These are phyloP conservation scores for Brachionus angularis DNA, from an alignment of 1,140 invertebrate genomes.

Conservation along the genomic window DNA sequence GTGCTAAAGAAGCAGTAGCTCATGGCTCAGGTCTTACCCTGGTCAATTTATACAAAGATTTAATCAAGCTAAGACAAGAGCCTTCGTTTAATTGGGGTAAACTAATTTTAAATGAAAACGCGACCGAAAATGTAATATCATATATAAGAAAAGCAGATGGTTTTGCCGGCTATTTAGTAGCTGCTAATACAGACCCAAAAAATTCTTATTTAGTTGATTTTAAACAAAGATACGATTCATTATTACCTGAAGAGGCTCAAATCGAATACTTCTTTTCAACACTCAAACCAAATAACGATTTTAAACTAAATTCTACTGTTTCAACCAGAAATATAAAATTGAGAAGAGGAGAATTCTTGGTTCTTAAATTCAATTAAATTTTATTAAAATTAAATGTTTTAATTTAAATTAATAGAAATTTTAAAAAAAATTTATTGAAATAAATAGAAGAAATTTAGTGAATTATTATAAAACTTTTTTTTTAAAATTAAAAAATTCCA, in stretches of 20 bases:
- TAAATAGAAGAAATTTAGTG: too few relatives aligned
- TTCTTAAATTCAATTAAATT: neutral
- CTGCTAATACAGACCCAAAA: neutral
- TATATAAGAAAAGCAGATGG: conserved; percentile 28
- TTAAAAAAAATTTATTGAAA: too few relatives aligned
- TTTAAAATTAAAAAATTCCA: too few relatives aligned
- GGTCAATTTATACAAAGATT: neutral
- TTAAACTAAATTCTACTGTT: neutral
- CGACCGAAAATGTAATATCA: neutral
- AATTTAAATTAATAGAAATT: too few relatives aligned
- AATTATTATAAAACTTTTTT: too few relatives aligned
- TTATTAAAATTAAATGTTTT: too few relatives aligned
- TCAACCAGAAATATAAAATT: neutral
- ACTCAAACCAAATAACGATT: conserved; percentile 1
- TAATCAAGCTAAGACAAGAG: conserved; percentile 24
- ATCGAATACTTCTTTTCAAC: neutral
- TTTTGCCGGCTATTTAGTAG: conserved; percentile 22
- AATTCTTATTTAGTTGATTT: conserved; percentile 4
- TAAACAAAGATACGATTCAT: neutral
- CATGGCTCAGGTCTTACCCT: conserved; percentile 2
- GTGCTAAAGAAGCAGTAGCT: neutral
- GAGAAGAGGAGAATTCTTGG: neutral
- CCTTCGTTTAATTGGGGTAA: conserved; percentile 29
- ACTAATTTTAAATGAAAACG: neutral
- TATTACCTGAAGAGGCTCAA: neutral